Evolutionary conservation across 2,797 vertebrate genomes (phyloP).

Genomic region (Tadarida brasiliensis): DNA sequence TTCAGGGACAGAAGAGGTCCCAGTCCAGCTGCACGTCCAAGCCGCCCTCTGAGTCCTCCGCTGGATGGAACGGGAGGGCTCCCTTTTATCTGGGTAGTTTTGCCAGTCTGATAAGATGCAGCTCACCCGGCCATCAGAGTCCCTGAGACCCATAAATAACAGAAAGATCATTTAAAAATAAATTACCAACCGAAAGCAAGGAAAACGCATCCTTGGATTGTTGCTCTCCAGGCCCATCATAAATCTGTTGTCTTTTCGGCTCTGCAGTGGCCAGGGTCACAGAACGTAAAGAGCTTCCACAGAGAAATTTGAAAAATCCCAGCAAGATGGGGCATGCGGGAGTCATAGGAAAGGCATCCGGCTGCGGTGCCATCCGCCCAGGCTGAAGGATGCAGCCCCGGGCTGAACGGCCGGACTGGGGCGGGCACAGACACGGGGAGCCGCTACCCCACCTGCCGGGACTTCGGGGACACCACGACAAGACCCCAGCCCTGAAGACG

Average conservation of each 20-base stretch:
- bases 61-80: conserved; percentile 12
- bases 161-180: conserved; percentile 80
- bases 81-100: conserved; percentile 57
- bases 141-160: conserved; percentile 70
- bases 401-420: neutral
- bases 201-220: conserved; percentile 49
- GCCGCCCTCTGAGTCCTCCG: neutral
- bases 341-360: conserved; percentile 6
- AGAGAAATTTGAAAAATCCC: conserved; percentile 74
- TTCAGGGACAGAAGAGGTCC: neutral
- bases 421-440: accelerated
- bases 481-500: neutral
- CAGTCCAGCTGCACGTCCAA: neutral
- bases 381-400: neutral
- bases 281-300: conserved; percentile 64
- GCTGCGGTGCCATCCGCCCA: accelerated
- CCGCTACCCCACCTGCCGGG: neutral
- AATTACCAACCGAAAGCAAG: conserved; percentile 62
- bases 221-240: conserved; percentile 69
- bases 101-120: conserved; percentile 68
- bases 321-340: conserved; percentile 60
- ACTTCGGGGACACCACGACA: accelerated
- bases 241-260: conserved; percentile 77
- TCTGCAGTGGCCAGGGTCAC: conserved; percentile 68
- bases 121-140: conserved; percentile 56